Base-by-base conservation (phyloP, 2,888 invertebrate genomes). In the Chrysolina americana region DNA sequence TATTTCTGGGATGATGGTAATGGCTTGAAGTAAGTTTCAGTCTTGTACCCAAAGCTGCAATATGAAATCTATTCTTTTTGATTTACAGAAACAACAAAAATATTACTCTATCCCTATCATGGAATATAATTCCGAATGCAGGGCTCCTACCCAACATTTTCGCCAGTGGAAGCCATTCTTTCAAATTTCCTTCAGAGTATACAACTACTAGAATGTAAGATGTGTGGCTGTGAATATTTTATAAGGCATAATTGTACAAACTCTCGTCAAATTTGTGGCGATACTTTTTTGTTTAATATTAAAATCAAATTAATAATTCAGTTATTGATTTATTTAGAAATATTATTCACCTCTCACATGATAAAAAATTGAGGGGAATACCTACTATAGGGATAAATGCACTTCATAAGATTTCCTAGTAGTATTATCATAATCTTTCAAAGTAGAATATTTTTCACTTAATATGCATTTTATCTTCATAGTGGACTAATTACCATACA, bases 1-100 rank as follows among this genome's bases (percentile, higher is more conserved):
- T 99, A 99, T 87, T 99, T 99, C 90, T 98, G 98, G 96, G 99
- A 99, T 91, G 99, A 99, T 90, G 99, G 99, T 76, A 96, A 96
- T 89, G 98, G 98, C 82, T 91, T 99, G 68, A 96, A 93, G 96
- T 97, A 90, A 79, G 79, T 76, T 48, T 53, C 63, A 28, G 21
- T 28, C n/a, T 13, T 1, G 9, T 15, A 15, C 15, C 13, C 19
- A 2, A 3, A 66, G 15, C 28, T n/a, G 6, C n/a, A n/a, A 11
- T 13, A 41, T 65, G 44, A 65, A 64, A 48, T 13, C 19, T 41
- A 64, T 23, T 8, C 48, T 41, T 71, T 68, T 62, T 56, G 74
- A 79, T 84, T 91, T 92, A 75, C 90, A 97, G 96, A 86, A 96
- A 93, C 73, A 97, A 99, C 89, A 93, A 93, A 85, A 99, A 99